Base-by-base conservation (phyloP, 2,113 vertebrate genomes). In the Alectura lathami region DNA sequence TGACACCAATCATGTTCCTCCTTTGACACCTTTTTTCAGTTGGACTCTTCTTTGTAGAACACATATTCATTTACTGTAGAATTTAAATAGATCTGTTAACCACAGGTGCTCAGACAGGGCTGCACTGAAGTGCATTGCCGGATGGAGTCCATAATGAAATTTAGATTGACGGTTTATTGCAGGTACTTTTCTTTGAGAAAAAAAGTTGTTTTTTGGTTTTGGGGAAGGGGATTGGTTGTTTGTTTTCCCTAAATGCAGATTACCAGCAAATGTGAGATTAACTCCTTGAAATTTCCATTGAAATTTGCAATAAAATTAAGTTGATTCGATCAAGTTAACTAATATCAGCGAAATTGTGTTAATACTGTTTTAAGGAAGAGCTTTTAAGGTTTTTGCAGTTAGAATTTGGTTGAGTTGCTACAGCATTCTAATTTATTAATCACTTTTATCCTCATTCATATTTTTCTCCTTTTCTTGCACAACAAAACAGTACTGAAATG, bases 401-500 rank as follows among this genome's bases (percentile, higher is more conserved):
- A 27, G 38, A 80, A 70, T 34, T 81, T 59, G 2, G 7, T 36
- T 57, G 43, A 53, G 40, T 73, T 82, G 83, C 11, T 59, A 38
- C 16, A n/a, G 32, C 42, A 62, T 77, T 87, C 50, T 68, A 79
- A 73, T 73, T 72, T 54, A 62, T 32, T 70, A 27, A 72, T 17
- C 17, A 8, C 38, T 83, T 75, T 60, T 40, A 21, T 60, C 29
- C n/a, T 6, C 0, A 0, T 59, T 88, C 16, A 17, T 64, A 40
- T 79, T 63, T 74, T 85, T 86, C 15, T 48, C 29, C 16, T 60
- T 85, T 72, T 64, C 7, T 47, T 78, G 22, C 5, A 1, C 75
- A 95, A 94, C 60, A 60, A 91, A 96, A 67, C 29, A 7, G 26
- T 47, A 4, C 34, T 68, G 57, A 87, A 75, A 91, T 86, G 89